Evolutionary conservation across 2,113 vertebrate genomes (phyloP), one percentile per base, ranked within the genome.

Genomic region (Tonatia bakeri): DNA sequence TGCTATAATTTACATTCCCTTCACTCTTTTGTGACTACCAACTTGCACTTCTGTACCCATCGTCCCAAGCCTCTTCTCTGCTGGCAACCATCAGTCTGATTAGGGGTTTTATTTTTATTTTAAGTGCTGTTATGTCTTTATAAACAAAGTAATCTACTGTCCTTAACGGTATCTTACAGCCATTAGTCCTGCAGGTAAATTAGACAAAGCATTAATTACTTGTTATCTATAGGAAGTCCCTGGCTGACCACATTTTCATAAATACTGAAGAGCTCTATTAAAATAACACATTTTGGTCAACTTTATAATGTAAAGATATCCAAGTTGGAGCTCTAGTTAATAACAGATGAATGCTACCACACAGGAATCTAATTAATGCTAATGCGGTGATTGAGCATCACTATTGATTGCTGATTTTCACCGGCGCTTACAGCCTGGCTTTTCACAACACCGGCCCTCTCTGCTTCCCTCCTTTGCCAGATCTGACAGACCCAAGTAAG

Each of bases 121-220:
- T 87, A 79, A 87, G 4, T 54, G 45, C 20, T 70, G 1, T 59
- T 76, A 31, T 50, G 1, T 85, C n/a, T 91, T n/a, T 40, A 73
- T 70, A 86, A 73, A 36, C 15, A 13, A 80, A 81, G 15, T 70
- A 81, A 76, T 83, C 45, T 85, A 45, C 52, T 40, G 26, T 28
- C 8, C 36, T 79, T 89, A 40, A 80, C 40, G 19, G 2, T 45
- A 70, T 47, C 79, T 47, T 75, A 38, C 0, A 88, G 8, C 1
- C 20, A 28, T 36, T 87, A 94, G 72, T 94, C 95, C 19, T 45
- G 90, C 1, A 52, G 12, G n/a, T 93, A 83, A 94, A 79, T 95
- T 90, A 56, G 38, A 40, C 43, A 90, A 80, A 95, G 3, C 45
- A 47, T 9, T 82, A 12, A 90, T 70, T 10, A 26, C 83, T 43